A percentile compares a stretch with the other conserved stretches of the same genome.
These are phyloP conservation scores for Oscheius sp. DNA, from an alignment of 2,888 invertebrate genomes.

Conservation along the genomic window DNA sequence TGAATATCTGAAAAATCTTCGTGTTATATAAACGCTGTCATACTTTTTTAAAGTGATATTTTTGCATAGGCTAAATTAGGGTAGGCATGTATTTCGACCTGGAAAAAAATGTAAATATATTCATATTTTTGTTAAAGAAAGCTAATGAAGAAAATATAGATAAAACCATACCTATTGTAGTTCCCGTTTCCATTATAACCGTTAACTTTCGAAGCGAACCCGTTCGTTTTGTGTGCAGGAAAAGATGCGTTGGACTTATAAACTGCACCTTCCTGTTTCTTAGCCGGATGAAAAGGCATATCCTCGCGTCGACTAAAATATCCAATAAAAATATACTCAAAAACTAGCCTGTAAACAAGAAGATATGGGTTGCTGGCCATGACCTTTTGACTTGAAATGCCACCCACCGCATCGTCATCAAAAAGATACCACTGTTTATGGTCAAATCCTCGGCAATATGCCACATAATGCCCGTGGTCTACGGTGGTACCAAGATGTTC, in stretches of 20 bases:
- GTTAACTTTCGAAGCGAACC: constrained; percentile 6
- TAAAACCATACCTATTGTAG: constrained; percentile 9
- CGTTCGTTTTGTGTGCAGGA: constrained; percentile 13
- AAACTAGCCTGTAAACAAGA: constrained; percentile 35
- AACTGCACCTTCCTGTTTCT: background rate
- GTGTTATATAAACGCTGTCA: no score
- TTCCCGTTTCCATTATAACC: constrained; percentile 19
- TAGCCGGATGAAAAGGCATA: constrained; percentile 5
- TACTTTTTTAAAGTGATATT: no score
- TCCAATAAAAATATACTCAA: background rate
- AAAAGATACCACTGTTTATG: constrained; percentile 51
- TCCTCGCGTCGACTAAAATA: constrained; percentile 24
- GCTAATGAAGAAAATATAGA: background rate
- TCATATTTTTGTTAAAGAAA: background rate
- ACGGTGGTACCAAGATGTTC: constrained; percentile 45
- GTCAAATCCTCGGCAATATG: constrained; percentile 57
- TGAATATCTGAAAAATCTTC: no score
- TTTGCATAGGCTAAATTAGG: no score
- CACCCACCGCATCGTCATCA: constrained; percentile 52
- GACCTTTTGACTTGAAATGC: constrained; percentile 24
- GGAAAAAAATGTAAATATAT: background rate
- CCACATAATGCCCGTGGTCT: constrained; percentile 59
- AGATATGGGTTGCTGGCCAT: constrained; percentile 33
- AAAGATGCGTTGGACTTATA: background rate
- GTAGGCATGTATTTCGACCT: background rate